These are phyloP conservation scores for Nothura maculosa DNA, from an alignment of 2,797 vertebrate genomes.

Conservation along the genomic window DNA sequence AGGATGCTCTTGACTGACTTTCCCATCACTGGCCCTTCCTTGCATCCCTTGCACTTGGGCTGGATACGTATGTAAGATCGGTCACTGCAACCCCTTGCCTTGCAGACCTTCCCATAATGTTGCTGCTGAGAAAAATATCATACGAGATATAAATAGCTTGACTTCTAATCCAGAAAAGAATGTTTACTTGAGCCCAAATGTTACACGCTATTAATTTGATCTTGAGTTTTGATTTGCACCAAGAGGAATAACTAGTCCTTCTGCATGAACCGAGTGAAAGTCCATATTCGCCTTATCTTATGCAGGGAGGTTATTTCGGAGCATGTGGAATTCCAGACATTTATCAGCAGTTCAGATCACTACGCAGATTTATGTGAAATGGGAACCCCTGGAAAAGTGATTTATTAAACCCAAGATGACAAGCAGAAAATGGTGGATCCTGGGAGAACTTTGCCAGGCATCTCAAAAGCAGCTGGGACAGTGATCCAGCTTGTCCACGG, in stretches of 20 bases:
- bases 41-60: background rate
- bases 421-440: background rate
- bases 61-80: background rate
- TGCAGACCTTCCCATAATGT: background rate
- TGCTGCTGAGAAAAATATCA: background rate
- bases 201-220: conserved; percentile 14
- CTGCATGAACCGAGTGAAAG: background rate
- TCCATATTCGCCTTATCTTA: background rate
- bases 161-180: background rate
- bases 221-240: conserved; percentile 17
- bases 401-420: background rate
- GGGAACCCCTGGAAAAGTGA: background rate
- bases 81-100: background rate
- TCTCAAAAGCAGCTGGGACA: background rate
- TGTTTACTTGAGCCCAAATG: background rate
- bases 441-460: background rate
- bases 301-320: background rate
- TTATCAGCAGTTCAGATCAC: background rate
- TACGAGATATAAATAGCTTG: background rate
- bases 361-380: background rate
- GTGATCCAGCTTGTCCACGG: background rate
- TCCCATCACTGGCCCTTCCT: background rate
- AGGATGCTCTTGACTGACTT: background rate
- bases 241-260: background rate
- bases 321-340: background rate